phyloP scores from a whole-genome alignment of 2,797 vertebrate species.

The Esox lucius region DNA sequence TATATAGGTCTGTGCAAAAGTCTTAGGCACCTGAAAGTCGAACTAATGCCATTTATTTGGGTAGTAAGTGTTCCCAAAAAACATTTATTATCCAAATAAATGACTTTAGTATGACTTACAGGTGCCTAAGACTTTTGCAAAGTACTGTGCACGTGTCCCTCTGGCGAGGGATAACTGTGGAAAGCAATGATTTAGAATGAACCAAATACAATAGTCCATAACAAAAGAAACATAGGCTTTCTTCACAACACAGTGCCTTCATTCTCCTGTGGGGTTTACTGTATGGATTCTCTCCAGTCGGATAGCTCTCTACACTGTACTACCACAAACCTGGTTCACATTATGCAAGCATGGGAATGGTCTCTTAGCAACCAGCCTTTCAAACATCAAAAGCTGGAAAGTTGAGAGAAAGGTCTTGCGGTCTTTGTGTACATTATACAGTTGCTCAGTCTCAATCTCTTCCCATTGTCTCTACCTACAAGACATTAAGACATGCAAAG shows the following conservation, averaged over 20 bases:
- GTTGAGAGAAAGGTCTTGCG: slow-evolving; percentile 19
- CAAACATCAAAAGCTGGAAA: slow-evolving; percentile 27
- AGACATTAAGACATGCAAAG: neutral
- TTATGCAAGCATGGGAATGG: slow-evolving; percentile 9
- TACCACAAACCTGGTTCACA: slow-evolving; percentile 15
- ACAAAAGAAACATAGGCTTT: neutral
- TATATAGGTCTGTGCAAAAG: no score
- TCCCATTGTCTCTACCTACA: neutral
- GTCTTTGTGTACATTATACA: slow-evolving; percentile 27
- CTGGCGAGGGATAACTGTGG: no score
- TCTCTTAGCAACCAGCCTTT: slow-evolving; percentile 12
- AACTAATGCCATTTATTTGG: no score
- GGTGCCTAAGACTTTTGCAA: no score
- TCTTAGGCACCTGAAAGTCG: no score
- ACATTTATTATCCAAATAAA: no score
- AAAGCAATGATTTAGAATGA: no score
- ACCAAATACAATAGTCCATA: no score
- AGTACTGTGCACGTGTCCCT: no score
- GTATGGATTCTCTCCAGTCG: neutral
- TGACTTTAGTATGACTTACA: no score
- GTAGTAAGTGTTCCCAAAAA: no score
- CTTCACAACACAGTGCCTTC: slow-evolving; percentile 13
- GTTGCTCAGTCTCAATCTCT: neutral
- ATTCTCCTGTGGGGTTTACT: slow-evolving; percentile 2
- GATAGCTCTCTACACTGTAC: neutral